Conservation (phyloP, 1,140 invertebrate genomes). For the Heliothis virescens region DNA sequence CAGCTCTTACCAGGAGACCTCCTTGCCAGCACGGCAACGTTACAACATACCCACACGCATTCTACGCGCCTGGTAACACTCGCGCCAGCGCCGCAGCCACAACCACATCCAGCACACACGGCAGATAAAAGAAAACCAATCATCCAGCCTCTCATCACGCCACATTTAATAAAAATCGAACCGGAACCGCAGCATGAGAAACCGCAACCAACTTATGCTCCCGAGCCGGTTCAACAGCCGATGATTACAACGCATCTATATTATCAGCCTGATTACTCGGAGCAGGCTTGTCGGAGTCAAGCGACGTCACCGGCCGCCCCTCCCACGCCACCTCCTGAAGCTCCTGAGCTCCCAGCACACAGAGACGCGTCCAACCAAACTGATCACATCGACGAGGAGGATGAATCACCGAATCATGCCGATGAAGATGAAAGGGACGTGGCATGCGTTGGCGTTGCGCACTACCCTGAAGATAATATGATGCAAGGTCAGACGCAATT, state of each 20-base stretch:
- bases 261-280: conserved; percentile 83
- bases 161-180: conserved; percentile 89
- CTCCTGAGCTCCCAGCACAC: conserved; percentile 86
- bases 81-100: conserved; percentile 82
- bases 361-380: conserved; percentile 94
- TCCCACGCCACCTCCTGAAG: conserved; percentile 88
- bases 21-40: conserved; percentile 80
- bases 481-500: conserved; percentile 62
- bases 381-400: conserved; percentile 88
- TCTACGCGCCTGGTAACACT: conserved; percentile 87
- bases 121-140: conserved; percentile 87
- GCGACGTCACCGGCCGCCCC: conserved; percentile 85
- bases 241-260: conserved; percentile 86
- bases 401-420: conserved; percentile 78
- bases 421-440: conserved; percentile 86
- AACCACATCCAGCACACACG: conserved; percentile 69
- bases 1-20: conserved; percentile 87
- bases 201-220: conserved; percentile 77
- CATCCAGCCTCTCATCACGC: conserved; percentile 87
- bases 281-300: conserved; percentile 86
- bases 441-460: conserved; percentile 80
- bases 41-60: conserved; percentile 88
- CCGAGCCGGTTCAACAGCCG: conserved; percentile 88
- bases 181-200: conserved; percentile 85
- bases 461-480: conserved; percentile 73